These are phyloP conservation scores for Ridgeia piscesae DNA, from an alignment of 1,140 invertebrate species.

Conservation along the genomic window DNA sequence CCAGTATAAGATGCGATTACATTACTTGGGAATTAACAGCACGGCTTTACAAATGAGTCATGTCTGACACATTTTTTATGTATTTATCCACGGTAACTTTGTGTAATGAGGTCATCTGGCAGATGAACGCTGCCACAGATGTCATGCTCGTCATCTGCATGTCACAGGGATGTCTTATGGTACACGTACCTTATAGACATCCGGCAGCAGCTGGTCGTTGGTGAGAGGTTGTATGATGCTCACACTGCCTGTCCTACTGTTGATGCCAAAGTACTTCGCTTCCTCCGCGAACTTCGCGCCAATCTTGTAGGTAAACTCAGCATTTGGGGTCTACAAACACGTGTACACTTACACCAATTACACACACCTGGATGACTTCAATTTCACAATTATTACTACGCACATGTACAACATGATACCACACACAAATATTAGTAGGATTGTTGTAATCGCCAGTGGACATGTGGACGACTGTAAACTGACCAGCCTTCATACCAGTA, in stretches of 20 bases:
- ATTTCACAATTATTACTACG: not conserved
- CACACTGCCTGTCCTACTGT: not conserved
- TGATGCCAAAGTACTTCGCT: constrained; percentile 9
- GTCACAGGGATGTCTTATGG: not conserved
- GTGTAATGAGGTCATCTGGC: too few species aligned
- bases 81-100: too few species aligned
- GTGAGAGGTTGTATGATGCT: constrained; percentile 5
- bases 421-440: not conserved
- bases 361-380: not conserved
- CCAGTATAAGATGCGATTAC: too few species aligned
- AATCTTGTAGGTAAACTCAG: constrained; percentile 14
- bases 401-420: not conserved
- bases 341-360: not conserved
- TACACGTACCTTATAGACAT: constrained; percentile 14
- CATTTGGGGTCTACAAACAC: constrained; percentile 16
- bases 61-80: not conserved
- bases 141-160: too few species aligned
- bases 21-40: too few species aligned
- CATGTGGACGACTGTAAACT: not conserved
- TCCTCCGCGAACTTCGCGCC: not conserved
- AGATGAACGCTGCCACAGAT: too few species aligned
- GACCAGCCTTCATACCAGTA: too few species aligned
- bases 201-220: not conserved
- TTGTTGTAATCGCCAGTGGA: not conserved
- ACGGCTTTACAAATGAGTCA: too few species aligned